Evolutionary conservation across 2,113 vertebrate genomes (phyloP).

Genomic region (Murina feae): DNA sequence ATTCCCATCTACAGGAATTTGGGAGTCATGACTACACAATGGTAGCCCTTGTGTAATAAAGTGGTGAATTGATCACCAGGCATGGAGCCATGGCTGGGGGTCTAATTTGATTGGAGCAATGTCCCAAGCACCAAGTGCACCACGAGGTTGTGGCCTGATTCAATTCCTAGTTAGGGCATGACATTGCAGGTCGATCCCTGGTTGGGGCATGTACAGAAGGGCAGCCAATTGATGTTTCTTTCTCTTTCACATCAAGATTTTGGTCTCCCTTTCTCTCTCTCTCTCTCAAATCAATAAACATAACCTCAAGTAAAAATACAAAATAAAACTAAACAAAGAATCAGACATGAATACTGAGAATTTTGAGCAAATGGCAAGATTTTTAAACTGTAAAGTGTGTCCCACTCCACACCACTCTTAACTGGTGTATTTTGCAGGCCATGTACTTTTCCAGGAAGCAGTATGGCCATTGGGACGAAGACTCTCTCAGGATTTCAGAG

Average conservation of each 20-base stretch:
- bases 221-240: neutral
- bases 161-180: neutral
- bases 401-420: neutral
- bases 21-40: neutral
- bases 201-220: neutral
- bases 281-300: too few relatives aligned
- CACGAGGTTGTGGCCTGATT: neutral
- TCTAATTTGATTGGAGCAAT: neutral
- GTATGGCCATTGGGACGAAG: neutral
- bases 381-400: neutral
- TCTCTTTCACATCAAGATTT: neutral
- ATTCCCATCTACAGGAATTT: neutral
- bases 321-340: neutral
- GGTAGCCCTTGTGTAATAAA: neutral
- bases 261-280: neutral
- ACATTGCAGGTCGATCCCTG: neutral
- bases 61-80: neutral
- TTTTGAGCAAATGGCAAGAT: neutral
- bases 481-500: neutral
- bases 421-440: neutral
- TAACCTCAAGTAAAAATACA: too few relatives aligned
- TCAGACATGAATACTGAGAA: neutral
- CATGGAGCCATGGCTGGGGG: neutral
- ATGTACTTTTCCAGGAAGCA: neutral
- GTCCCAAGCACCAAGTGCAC: neutral